These are phyloP conservation scores for Cyclura pinguis DNA, from an alignment of 2,797 vertebrate species.

Conservation along the genomic window DNA sequence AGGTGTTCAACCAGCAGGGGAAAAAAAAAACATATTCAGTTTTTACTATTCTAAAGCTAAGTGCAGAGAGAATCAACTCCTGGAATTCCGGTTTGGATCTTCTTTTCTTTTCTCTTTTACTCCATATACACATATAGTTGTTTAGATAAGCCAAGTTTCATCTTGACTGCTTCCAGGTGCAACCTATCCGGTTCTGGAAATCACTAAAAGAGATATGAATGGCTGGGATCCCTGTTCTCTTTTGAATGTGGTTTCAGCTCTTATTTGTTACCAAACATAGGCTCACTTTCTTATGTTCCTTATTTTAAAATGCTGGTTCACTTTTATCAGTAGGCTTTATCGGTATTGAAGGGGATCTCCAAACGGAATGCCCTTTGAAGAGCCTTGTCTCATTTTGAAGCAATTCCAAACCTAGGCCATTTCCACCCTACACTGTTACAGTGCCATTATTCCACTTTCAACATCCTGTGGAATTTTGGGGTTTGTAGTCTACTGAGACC, in stretches of 20 bases:
- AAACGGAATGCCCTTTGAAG: neutral
- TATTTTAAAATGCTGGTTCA: neutral
- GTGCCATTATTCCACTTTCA: too few relatives aligned
- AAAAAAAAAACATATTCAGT: slow-evolving; percentile 58
- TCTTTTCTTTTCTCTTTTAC: neutral
- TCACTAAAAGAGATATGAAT: neutral
- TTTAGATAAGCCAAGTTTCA: slow-evolving; percentile 44
- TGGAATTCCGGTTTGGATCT: slow-evolving; percentile 59
- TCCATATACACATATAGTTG: too few relatives aligned
- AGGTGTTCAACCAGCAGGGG: slow-evolving; percentile 63
- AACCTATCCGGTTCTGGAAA: neutral
- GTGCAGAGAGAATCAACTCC: slow-evolving; percentile 57
- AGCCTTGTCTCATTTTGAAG: neutral
- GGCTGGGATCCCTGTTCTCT: neutral
- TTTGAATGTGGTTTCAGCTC: neutral
- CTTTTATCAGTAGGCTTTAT: neutral
- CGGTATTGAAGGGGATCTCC: neutral
- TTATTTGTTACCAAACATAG: neutral
- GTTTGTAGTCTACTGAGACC: too few relatives aligned
- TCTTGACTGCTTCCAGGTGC: neutral
- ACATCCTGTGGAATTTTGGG: too few relatives aligned
- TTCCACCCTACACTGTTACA: too few relatives aligned
- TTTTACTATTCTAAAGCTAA: slow-evolving; percentile 59
- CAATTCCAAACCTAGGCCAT: too few relatives aligned
- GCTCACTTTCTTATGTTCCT: neutral